A percentile compares a stretch with the other conserved stretches of the same genome.
These are phyloP conservation scores for Potamarius usumacintae DNA, from an alignment of 2,113 vertebrate genomes.

Conservation along the genomic window DNA sequence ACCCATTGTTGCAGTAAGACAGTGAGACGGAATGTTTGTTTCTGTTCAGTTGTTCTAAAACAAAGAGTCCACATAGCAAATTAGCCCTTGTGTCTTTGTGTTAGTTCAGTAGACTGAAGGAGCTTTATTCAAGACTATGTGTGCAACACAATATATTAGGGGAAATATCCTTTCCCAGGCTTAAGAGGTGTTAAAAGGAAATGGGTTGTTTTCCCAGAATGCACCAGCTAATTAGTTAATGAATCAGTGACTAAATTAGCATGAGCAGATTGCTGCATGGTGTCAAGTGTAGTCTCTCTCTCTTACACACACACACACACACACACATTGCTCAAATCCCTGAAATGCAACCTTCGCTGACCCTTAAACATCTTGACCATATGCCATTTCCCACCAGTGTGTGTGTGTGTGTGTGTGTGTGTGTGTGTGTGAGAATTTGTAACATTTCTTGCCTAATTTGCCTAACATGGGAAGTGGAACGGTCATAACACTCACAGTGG, in stretches of 20 bases:
- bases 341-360: slow-evolving; percentile 25
- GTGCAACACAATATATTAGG: slow-evolving; percentile 23
- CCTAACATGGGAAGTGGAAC: slow-evolving; percentile 22
- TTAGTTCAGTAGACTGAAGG: slow-evolving; percentile 43
- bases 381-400: slow-evolving; percentile 35
- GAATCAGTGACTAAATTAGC: slow-evolving; percentile 67
- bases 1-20: slow-evolving; percentile 12
- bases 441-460: slow-evolving; percentile 23
- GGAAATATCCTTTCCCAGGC: slow-evolving; percentile 38
- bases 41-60: slow-evolving; percentile 6
- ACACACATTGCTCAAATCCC: slow-evolving; percentile 30
- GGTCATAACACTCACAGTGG: neutral
- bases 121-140: slow-evolving; percentile 37
- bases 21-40: neutral
- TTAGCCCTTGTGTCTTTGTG: slow-evolving; percentile 55
- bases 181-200: slow-evolving; percentile 57
- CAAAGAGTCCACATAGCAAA: slow-evolving; percentile 24
- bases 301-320: slow-evolving; percentile 19
- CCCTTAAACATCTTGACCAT: slow-evolving; percentile 36
- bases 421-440: neutral
- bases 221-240: slow-evolving; percentile 68
- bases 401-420: slow-evolving; percentile 30
- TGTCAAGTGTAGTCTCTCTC: neutral
- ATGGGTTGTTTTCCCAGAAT: slow-evolving; percentile 52
- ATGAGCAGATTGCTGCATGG: slow-evolving; percentile 36